A percentile compares a stretch with the other conserved stretches of the same genome.
Conservation (phyloP, 2,113 vertebrate species). For the Progne subis region DNA sequence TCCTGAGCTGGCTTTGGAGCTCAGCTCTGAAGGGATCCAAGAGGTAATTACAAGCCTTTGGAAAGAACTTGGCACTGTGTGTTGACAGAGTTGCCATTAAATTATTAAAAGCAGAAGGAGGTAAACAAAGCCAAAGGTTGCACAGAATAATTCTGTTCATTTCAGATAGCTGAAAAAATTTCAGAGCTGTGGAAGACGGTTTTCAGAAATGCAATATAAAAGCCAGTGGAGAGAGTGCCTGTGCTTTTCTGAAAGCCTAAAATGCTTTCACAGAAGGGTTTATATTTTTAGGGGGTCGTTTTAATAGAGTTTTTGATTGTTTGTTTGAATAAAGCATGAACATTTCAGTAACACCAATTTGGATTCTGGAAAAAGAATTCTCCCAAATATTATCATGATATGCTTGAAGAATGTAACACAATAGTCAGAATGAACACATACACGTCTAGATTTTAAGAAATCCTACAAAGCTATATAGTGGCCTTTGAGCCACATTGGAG, state of each 20-base stretch:
- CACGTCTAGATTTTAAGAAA: neutral
- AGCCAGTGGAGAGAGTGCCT: neutral
- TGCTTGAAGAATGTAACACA: neutral
- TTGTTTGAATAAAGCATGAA: neutral
- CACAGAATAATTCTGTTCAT: neutral
- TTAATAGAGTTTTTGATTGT: neutral
- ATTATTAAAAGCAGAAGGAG: conserved; percentile 1
- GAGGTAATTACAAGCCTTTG: neutral
- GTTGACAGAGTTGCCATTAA: neutral
- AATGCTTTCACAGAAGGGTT: neutral
- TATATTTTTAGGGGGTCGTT: neutral
- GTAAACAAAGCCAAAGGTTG: neutral
- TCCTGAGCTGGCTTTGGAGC: neutral
- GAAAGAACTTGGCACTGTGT: neutral
- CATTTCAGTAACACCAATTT: neutral
- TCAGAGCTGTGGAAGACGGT: neutral
- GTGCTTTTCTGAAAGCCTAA: neutral
- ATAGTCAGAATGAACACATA: neutral
- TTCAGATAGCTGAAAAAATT: neutral
- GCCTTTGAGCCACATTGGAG: neutral
- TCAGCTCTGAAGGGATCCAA: neutral
- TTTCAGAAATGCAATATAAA: neutral
- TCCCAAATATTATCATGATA: neutral
- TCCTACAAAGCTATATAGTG: neutral
- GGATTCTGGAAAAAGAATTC: neutral